Conservation (phyloP, 1,140 invertebrate genomes). For the Hypothenemus hampei region DNA sequence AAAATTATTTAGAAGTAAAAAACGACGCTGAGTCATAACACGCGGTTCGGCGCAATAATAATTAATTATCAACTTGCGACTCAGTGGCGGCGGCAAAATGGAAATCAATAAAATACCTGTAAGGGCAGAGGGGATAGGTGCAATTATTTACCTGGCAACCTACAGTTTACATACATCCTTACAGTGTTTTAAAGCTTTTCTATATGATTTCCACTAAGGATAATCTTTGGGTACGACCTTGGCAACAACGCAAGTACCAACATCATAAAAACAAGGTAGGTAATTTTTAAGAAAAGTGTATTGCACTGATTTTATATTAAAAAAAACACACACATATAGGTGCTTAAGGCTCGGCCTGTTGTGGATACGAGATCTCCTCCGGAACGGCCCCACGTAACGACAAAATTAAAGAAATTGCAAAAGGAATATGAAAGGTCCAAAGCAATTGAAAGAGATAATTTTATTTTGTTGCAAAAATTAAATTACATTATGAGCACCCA, state of each 20-base stretch:
- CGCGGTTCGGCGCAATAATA: too few species aligned
- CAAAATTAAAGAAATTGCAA: slow-evolving; percentile 55
- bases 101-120: too few species aligned
- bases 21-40: too few species aligned
- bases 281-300: slow-evolving; percentile 10
- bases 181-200: background rate
- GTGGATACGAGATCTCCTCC: slow-evolving; percentile 52
- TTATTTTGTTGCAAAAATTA: slow-evolving; percentile 52
- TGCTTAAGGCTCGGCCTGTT: slow-evolving; percentile 50
- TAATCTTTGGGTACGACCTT: slow-evolving; percentile 49
- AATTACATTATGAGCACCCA: slow-evolving; percentile 50
- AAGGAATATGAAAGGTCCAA: slow-evolving; percentile 51
- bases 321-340: slow-evolving; percentile 39
- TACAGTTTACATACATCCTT: slow-evolving; percentile 4
- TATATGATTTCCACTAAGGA: slow-evolving; percentile 51
- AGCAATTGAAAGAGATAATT: slow-evolving; percentile 54
- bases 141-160: slow-evolving; percentile 18
- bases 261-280: slow-evolving; percentile 51
- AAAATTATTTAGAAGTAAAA: too few species aligned
- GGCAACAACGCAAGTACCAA: slow-evolving; percentile 48
- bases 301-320: background rate
- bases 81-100: too few species aligned
- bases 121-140: too few species aligned
- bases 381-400: slow-evolving; percentile 49
- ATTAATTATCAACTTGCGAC: too few species aligned